phyloP scores from a whole-genome alignment of 2,888 invertebrate species.

The Hirtodrosophila cameraria region DNA sequence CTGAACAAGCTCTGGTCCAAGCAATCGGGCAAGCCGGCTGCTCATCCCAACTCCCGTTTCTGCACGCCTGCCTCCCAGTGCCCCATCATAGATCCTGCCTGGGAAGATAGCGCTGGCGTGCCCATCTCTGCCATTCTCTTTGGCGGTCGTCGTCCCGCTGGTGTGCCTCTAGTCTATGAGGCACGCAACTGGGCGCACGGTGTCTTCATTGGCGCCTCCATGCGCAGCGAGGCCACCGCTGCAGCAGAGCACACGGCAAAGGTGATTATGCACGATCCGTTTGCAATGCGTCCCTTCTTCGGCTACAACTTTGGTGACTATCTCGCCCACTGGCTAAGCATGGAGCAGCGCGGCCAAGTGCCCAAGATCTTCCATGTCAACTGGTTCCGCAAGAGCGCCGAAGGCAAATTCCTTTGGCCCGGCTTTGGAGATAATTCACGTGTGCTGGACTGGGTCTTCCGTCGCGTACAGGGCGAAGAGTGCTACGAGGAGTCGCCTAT shows the following conservation, averaged over 20 bases:
- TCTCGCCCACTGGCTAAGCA: slow-evolving; percentile 96
- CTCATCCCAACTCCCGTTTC: slow-evolving; percentile 99
- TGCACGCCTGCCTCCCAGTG: slow-evolving; percentile 97
- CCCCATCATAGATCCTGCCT: slow-evolving; percentile 96
- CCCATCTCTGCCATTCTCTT: slow-evolving; percentile 98
- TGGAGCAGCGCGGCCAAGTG: slow-evolving; percentile 89
- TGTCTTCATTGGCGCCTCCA: slow-evolving; percentile 96
- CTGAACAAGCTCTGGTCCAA: slow-evolving; percentile 90
- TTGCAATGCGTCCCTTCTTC: slow-evolving; percentile 99
- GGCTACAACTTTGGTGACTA: slow-evolving; percentile 99
- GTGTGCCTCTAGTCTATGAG: slow-evolving; percentile 97
- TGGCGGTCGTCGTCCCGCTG: slow-evolving; percentile 96
- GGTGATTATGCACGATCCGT: slow-evolving; percentile 98
- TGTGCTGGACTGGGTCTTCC: slow-evolving; percentile 97
- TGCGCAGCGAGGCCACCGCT: slow-evolving; percentile 98
- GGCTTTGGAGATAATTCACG: slow-evolving; percentile 98
- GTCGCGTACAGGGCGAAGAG: slow-evolving; percentile 91
- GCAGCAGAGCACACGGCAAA: slow-evolving; percentile 98
- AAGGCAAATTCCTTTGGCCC: slow-evolving; percentile 98
- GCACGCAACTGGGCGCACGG: slow-evolving; percentile 97
- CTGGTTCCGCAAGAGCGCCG: slow-evolving; percentile 96
- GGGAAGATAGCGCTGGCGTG: slow-evolving; percentile 97
- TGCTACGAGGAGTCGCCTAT: slow-evolving; percentile 91
- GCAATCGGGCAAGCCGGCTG: slow-evolving; percentile 89
- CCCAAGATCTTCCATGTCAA: slow-evolving; percentile 99